phyloP scores from a whole-genome alignment of 2,888 invertebrate genomes.

The Chouioia cunea region DNA sequence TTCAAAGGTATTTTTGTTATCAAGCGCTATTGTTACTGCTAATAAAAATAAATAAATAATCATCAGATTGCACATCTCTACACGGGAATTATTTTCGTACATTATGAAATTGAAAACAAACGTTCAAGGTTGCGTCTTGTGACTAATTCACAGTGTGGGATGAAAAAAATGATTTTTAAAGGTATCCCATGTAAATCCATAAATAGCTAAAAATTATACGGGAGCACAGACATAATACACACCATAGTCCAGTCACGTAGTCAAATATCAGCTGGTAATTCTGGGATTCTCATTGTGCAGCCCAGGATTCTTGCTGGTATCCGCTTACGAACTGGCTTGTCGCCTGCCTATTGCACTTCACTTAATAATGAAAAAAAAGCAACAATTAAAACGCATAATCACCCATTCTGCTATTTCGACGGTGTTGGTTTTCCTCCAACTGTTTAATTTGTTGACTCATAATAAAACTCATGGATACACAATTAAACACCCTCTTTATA shows the following conservation, averaged over 20 bases:
- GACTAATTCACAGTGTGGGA: slow-evolving; percentile 59
- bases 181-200: slow-evolving; percentile 19
- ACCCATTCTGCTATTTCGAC: slow-evolving; percentile 61
- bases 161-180: slow-evolving; percentile 37
- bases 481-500: not conserved
- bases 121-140: slow-evolving; percentile 56
- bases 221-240: slow-evolving; percentile 53
- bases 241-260: slow-evolving; percentile 65
- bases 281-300: slow-evolving; percentile 77
- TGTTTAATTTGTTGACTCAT: slow-evolving; percentile 37
- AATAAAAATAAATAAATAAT: no score
- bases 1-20: no score
- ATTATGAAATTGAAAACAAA: no score
- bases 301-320: slow-evolving; percentile 94
- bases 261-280: slow-evolving; percentile 99
- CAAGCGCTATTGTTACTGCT: no score
- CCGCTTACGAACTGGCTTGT: slow-evolving; percentile 69
- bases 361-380: slow-evolving; percentile 44
- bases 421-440: slow-evolving; percentile 63
- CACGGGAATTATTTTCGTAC: no score
- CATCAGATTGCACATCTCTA: no score
- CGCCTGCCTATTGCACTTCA: slow-evolving; percentile 63
- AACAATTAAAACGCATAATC: slow-evolving; percentile 47
- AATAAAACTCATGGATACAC: slow-evolving; percentile 5
- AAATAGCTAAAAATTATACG: slow-evolving; percentile 47